These are phyloP conservation scores for Oxystoma pomonae DNA, from an alignment of 2,888 invertebrate species.

Conservation along the genomic window DNA sequence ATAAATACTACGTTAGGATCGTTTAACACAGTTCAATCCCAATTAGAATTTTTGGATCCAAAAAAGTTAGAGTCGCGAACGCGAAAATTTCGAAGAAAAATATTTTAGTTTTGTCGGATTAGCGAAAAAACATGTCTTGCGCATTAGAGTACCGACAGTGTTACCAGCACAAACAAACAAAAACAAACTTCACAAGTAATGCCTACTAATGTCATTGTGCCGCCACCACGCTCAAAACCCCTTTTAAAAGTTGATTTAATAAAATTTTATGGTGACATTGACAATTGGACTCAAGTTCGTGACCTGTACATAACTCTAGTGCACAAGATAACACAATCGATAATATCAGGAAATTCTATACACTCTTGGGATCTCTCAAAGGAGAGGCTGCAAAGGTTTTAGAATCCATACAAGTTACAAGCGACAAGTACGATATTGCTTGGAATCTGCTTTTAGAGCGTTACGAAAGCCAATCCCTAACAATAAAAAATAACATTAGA, in stretches of 20 bases:
- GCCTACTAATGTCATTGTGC: background rate
- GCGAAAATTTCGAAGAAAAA: slow-evolving; percentile 1
- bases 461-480: too few species aligned
- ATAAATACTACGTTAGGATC: too few species aligned
- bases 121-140: background rate
- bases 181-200: background rate
- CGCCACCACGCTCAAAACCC: background rate
- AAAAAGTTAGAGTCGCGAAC: too few species aligned
- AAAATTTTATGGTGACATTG: slow-evolving; percentile 21
- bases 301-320: slow-evolving; percentile 23
- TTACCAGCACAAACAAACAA: background rate
- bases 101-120: background rate
- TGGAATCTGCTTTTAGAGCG: slow-evolving; percentile 21
- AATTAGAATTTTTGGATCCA: too few species aligned
- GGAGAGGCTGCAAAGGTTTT: slow-evolving; percentile 22
- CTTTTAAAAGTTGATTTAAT: slow-evolving; percentile 13
- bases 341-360: too few species aligned
- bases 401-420: too few species aligned
- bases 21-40: background rate
- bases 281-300: slow-evolving; percentile 20
- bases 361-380: slow-evolving; percentile 19
- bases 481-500: too few species aligned
- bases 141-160: background rate
- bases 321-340: slow-evolving; percentile 18
- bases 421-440: slow-evolving; percentile 24